Base-by-base conservation (phyloP, 2,888 invertebrate species). In the Synanthedon formicaeformis region DNA sequence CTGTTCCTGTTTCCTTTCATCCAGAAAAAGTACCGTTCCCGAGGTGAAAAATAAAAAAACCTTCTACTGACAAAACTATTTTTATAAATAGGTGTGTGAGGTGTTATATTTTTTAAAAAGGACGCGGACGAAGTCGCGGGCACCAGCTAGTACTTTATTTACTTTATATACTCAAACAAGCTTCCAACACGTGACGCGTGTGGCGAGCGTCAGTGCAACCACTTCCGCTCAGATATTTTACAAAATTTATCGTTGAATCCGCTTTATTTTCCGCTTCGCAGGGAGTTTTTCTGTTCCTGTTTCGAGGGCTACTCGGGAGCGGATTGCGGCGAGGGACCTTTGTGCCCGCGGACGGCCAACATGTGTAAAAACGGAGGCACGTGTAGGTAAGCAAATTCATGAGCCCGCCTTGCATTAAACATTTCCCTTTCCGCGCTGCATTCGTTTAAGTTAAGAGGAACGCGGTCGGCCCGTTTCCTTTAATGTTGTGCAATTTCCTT, bases 301-400 rank as follows among this genome's bases (percentile, higher is more conserved):
- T 95, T 95, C 78, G 88, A 92, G 53, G 93, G 93, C 48, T 96
- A 94, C 81, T 92, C 90, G 52, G 96, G 96, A 5, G 78, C 84
- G 4, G 91, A 92, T 71, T 96, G 96, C 74, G 93, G 95, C 49
- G 90, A 90, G 62, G 96, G 96, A 12, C 94, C 94, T 0, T 89
- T 93, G 54, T 96, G 96, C 77, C 90, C 91, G 56, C 65, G 65
- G 53, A 71, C 78, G 27, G 73, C 82, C 48, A 82, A 81, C 66
- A 90, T 92, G 70, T 96, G 96, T 78, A 90, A 91, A 76, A 95
- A 96, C 67, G 94, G 93, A 41, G 96, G 94, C 56, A 92, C 90
- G 51, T 96, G 96, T 92, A 92, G 94, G 96, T 96, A 90, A 89
- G 81, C 18, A 40, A 45, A 40, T 50, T 40, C 53, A 54, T 55